Evolutionary conservation across 2,888 invertebrate species (phyloP).

Genomic region (Formica aserva): DNA sequence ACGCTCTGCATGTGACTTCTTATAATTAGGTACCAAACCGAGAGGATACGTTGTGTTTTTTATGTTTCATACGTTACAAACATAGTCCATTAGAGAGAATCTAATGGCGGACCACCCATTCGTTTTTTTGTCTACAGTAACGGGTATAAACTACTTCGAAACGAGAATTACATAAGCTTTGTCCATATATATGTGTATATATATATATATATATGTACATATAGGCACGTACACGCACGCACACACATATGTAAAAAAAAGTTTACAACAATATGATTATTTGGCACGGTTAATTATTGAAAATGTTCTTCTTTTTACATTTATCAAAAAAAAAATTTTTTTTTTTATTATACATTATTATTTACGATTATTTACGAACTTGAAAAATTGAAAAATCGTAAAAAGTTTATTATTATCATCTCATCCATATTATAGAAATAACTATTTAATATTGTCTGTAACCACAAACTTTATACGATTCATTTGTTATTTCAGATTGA

Average conservation of each 20-base stretch:
- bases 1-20: slow-evolving; percentile 85
- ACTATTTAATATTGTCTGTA: slow-evolving; percentile 38
- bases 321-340: slow-evolving; percentile 3
- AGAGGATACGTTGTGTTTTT: slow-evolving; percentile 73
- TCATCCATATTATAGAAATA: neutral
- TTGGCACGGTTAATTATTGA: neutral
- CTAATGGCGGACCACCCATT: slow-evolving; percentile 68
- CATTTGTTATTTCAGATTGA: slow-evolving; percentile 64
- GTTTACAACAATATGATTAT: neutral
- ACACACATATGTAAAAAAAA: neutral
- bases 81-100: slow-evolving; percentile 69
- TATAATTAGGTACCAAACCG: slow-evolving; percentile 84
- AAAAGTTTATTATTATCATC: neutral
- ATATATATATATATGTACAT: no score
- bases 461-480: slow-evolving; percentile 58
- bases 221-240: neutral
- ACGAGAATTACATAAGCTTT: slow-evolving; percentile 51
- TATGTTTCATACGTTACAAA: slow-evolving; percentile 76
- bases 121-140: slow-evolving; percentile 53
- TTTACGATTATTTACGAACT: neutral
- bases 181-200: neutral
- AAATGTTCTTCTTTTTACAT: slow-evolving; percentile 17
- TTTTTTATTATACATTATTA: neutral
- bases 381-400: slow-evolving; percentile 6
- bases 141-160: slow-evolving; percentile 40